Evolutionary conservation across 2,888 invertebrate genomes (phyloP), one percentile per base, ranked within the genome.

Genomic region (Drosophila acutilabella): DNA sequence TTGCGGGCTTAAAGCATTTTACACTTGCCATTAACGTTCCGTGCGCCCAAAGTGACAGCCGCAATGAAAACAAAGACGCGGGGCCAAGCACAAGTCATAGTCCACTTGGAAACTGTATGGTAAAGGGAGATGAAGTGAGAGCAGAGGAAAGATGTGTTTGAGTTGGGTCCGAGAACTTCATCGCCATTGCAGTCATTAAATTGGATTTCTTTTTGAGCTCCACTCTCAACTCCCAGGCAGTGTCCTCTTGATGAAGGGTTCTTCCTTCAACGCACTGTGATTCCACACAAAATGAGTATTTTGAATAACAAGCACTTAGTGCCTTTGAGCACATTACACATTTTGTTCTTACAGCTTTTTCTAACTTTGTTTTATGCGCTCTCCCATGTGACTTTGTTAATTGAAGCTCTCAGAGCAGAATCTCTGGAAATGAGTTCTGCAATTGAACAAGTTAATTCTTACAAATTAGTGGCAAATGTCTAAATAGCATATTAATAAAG

Each of bases 1-100:
- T 73, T 68, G 69, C 66, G 78, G 81, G 84, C 85, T 85, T 85
- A 89, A 86, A 89, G 81, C 81, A 88, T 85, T 85, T 85, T 85
- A 85, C 89, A 85, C 85, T 85, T 89, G 90, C 90, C 89, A 85
- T 85, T 85, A 89, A 89, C 89, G 87, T 80, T 76, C 64, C 66
- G 74, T 77, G 89, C 78, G 71, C 74, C 79, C 74, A 80, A 86
- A 88, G 88, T 85, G 85, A 89, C 85, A 89, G 85, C 89, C 83
- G 64, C 87, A 85, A 89, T 87, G 85, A 89, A 85, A 89, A 86
- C 90, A 85, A 85, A 89, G 89, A 83, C 69, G 71, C 73, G 76
- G 78, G 78, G 67, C 76, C 67, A 48, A 56, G 61, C 85, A 84
- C 80, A 88, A 88, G 89, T 88, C 88, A 85, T 72, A 76, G 71